Conservation (phyloP, 1,140 invertebrate species). For the Rhynchophorus ferrugineus region DNA sequence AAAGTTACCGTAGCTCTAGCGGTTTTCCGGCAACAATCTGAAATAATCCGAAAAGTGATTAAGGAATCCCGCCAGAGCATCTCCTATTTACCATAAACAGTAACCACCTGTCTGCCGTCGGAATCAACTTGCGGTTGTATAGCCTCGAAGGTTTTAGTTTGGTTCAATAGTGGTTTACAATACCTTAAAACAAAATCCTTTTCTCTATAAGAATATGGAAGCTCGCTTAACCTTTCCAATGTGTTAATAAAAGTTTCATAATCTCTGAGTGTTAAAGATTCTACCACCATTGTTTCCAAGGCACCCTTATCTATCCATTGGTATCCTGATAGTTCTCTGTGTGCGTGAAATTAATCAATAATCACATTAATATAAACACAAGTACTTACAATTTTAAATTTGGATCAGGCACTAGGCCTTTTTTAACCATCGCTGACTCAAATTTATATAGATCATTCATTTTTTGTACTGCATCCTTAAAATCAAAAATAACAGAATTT, state of each 20-base stretch:
- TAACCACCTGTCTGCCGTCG: slow-evolving; percentile 59
- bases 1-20: slow-evolving; percentile 61
- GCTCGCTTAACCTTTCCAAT: slow-evolving; percentile 60
- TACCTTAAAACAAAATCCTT: slow-evolving; percentile 68
- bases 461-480: slow-evolving; percentile 53
- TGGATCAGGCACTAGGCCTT: slow-evolving; percentile 50
- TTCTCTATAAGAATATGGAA: slow-evolving; percentile 60
- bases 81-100: slow-evolving; percentile 49
- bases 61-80: not conserved
- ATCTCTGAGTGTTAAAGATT: slow-evolving; percentile 61
- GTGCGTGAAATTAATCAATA: slow-evolving; percentile 3
- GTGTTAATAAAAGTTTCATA: slow-evolving; percentile 67
- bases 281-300: slow-evolving; percentile 61
- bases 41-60: slow-evolving; percentile 24
- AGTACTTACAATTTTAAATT: slow-evolving; percentile 50
- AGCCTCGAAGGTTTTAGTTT: slow-evolving; percentile 47
- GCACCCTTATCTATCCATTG: slow-evolving; percentile 63
- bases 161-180: slow-evolving; percentile 48
- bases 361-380: not conserved
- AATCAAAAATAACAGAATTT: slow-evolving; percentile 12
- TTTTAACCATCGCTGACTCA: slow-evolving; percentile 59
- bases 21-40: slow-evolving; percentile 67
- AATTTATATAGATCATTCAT: slow-evolving; percentile 59
- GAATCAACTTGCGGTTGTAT: slow-evolving; percentile 60
- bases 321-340: slow-evolving; percentile 48